These are phyloP conservation scores for Leucoraja ocellata DNA, from an alignment of 2,797 vertebrate species.

Conservation along the genomic window DNA sequence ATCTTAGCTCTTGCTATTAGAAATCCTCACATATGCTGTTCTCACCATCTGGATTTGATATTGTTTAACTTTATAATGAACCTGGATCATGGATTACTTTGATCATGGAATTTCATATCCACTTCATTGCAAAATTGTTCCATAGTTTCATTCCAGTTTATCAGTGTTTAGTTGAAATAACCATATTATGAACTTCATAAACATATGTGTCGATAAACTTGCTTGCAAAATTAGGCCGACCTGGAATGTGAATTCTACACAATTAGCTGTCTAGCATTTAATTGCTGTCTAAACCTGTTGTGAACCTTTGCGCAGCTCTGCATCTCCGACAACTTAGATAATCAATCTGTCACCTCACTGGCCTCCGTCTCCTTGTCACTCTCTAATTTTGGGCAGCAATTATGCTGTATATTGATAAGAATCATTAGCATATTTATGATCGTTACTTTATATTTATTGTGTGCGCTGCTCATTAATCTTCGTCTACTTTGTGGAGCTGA, in stretches of 20 bases:
- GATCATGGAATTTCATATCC: not conserved
- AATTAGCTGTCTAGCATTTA: constrained; percentile 50
- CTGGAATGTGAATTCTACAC: constrained; percentile 49
- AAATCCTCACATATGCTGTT: not conserved
- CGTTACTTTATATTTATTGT: constrained; percentile 97
- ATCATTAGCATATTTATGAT: constrained; percentile 99
- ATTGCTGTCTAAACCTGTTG: constrained; percentile 67
- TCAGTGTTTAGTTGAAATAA: not conserved
- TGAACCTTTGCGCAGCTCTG: constrained; percentile 56
- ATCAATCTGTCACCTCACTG: constrained; percentile 50
- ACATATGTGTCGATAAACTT: constrained; percentile 12
- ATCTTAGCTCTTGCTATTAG: not conserved
- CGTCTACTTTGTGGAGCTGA: constrained; percentile 88
- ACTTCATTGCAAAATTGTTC: constrained; percentile 1
- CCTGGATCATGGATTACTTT: not conserved
- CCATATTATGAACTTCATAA: constrained; percentile 13
- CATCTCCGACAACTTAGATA: constrained; percentile 59
- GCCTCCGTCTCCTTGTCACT: constrained; percentile 65
- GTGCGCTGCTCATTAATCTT: constrained; percentile 95
- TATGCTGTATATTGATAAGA: constrained; percentile 75
- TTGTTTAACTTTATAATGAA: not conserved
- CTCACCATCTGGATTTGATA: not conserved
- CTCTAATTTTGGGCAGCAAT: constrained; percentile 77
- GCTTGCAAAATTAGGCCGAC: constrained; percentile 44
- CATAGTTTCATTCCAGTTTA: not conserved